Evolutionary conservation across 2,113 vertebrate genomes (phyloP).

Genomic region (Alethe diademata): DNA sequence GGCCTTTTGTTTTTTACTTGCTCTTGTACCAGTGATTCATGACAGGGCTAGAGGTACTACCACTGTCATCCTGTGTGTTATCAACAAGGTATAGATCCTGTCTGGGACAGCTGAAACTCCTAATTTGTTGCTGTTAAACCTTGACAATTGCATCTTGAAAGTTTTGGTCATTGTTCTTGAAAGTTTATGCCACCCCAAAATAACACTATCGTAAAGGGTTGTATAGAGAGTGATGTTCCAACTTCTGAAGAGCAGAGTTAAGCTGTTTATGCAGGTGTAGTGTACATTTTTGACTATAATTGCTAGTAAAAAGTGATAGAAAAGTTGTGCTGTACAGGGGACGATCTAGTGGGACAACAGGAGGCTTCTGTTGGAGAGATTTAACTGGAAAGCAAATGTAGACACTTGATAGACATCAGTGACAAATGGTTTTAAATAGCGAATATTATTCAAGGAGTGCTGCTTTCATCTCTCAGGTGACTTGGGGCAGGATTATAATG

Average conservation of each 20-base stretch:
- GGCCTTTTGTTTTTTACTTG: background rate
- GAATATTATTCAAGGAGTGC: background rate
- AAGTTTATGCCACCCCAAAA: background rate
- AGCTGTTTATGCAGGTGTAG: background rate
- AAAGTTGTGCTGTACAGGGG: background rate
- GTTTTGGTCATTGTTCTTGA: background rate
- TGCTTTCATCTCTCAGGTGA: background rate
- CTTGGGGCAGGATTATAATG: background rate
- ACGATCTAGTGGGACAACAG: background rate
- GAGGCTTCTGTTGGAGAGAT: background rate
- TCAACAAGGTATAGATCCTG: background rate
- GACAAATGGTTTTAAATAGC: background rate
- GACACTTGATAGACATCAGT: background rate
- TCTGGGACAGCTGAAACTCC: background rate
- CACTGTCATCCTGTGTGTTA: background rate
- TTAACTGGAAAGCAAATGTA: background rate
- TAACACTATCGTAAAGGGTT: fast-evolving
- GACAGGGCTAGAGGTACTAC: background rate
- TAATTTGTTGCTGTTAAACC: background rate
- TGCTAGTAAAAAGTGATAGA: background rate
- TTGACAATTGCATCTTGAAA: background rate
- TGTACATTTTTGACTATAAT: fast-evolving
- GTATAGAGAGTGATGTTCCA: background rate
- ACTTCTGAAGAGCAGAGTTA: background rate
- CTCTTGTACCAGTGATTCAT: fast-evolving